phyloP scores from a whole-genome alignment of 2,113 vertebrate genomes.

The Callospermophilus lateralis region DNA sequence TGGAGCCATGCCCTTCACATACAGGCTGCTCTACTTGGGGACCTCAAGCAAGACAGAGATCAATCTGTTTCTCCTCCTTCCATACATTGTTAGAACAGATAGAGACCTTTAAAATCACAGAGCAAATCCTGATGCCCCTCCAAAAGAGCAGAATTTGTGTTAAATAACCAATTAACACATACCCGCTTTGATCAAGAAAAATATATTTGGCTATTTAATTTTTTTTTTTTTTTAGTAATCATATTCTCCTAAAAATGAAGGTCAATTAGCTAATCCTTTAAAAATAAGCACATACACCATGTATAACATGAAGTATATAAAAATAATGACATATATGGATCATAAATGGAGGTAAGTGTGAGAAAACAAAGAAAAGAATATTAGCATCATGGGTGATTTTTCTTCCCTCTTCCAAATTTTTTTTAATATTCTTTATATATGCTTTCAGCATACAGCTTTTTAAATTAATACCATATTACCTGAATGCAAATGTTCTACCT shows the following conservation, averaged over 20 bases:
- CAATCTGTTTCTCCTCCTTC: not conserved
- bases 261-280: not conserved
- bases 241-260: slow-evolving; percentile 32
- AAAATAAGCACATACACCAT: not conserved
- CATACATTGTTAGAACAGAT: not conserved
- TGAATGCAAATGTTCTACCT: slow-evolving; percentile 15
- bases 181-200: not conserved
- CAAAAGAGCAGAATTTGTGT: not conserved
- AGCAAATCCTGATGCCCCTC: not conserved
- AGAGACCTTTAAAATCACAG: not conserved
- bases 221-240: slow-evolving; percentile 3
- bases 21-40: not conserved
- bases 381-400: not conserved
- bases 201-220: not conserved
- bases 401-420: slow-evolving; percentile 12
- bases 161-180: not conserved
- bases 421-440: slow-evolving; percentile 28
- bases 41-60: not conserved
- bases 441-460: slow-evolving; percentile 6
- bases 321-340: not conserved
- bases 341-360: not conserved
- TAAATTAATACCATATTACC: not conserved
- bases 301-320: not conserved
- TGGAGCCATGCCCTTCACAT: not conserved
- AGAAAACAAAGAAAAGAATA: slow-evolving; percentile 18